Evolutionary conservation across 2,888 invertebrate genomes (phyloP).

Genomic region (Meta bourneti): DNA sequence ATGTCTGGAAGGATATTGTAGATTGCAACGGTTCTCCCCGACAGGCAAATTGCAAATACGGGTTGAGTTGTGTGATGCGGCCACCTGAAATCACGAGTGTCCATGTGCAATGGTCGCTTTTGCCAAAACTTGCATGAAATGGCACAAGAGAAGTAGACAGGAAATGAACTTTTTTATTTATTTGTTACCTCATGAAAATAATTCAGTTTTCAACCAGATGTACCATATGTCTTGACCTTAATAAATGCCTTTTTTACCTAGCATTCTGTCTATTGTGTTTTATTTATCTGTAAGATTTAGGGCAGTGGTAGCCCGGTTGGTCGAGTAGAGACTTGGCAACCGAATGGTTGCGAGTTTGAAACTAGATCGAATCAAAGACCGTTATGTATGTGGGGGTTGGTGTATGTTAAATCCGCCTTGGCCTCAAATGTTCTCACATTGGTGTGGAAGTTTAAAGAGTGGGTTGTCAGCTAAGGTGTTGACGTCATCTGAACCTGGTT

Average conservation of each 20-base stretch:
- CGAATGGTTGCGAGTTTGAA: too few species aligned
- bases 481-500: too few species aligned
- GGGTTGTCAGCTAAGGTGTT: too few species aligned
- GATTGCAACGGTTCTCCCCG: not conserved
- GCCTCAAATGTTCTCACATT: too few species aligned
- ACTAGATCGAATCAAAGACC: too few species aligned
- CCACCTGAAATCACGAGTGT: not conserved
- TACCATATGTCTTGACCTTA: conserved; percentile 41
- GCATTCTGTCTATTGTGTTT: conserved; percentile 22
- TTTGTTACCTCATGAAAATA: conserved; percentile 27
- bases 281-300: not conserved
- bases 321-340: too few species aligned
- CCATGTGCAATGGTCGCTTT: not conserved
- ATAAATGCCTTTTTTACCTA: conserved; percentile 56
- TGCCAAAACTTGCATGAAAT: not conserved
- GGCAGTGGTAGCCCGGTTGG: too few species aligned
- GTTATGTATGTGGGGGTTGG: too few species aligned
- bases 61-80: not conserved
- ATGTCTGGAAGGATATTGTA: not conserved
- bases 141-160: not conserved
- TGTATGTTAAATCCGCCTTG: too few species aligned
- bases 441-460: too few species aligned
- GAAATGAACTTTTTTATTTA: not conserved
- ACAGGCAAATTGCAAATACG: not conserved
- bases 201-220: conserved; percentile 48